phyloP scores from a whole-genome alignment of 2,888 invertebrate genomes.

The Acrocyrtus sp. region DNA sequence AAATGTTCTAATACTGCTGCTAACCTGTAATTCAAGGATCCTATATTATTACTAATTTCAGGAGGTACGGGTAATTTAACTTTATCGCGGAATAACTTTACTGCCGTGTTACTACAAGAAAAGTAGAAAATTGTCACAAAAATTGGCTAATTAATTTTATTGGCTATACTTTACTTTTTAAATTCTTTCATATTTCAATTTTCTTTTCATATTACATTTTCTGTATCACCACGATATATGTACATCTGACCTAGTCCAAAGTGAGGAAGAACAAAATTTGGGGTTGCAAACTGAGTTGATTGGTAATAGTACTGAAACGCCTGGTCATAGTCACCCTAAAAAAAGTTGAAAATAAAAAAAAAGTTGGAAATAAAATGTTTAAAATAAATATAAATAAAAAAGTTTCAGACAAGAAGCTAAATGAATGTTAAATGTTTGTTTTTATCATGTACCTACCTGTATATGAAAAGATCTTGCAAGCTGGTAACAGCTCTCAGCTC shows the following conservation, averaged over 20 bases:
- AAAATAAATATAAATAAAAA: too few species aligned
- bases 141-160: slow-evolving; percentile 92
- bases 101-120: slow-evolving; percentile 91
- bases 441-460: too few species aligned
- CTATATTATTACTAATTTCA: slow-evolving; percentile 98
- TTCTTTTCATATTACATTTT: slow-evolving; percentile 78
- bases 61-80: slow-evolving; percentile 95
- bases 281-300: slow-evolving; percentile 96
- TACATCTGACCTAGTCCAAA: slow-evolving; percentile 99
- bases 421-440: too few species aligned
- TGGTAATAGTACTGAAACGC: slow-evolving; percentile 99
- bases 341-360: too few species aligned
- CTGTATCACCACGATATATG: slow-evolving; percentile 94
- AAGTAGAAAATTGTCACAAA: slow-evolving; percentile 81
- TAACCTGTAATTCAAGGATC: slow-evolving; percentile 86
- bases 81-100: slow-evolving; percentile 89
- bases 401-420: too few species aligned
- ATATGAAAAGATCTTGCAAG: slow-evolving; percentile 96
- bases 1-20: too few species aligned
- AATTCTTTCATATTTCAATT: too few species aligned
- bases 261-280: slow-evolving; percentile 94
- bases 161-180: too few species aligned
- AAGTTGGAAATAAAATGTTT: too few species aligned
- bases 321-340: slow-evolving; percentile 87
- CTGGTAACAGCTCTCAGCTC: slow-evolving; percentile 98